Conservation (phyloP, 2,113 vertebrate genomes). For the Tyto alba region DNA sequence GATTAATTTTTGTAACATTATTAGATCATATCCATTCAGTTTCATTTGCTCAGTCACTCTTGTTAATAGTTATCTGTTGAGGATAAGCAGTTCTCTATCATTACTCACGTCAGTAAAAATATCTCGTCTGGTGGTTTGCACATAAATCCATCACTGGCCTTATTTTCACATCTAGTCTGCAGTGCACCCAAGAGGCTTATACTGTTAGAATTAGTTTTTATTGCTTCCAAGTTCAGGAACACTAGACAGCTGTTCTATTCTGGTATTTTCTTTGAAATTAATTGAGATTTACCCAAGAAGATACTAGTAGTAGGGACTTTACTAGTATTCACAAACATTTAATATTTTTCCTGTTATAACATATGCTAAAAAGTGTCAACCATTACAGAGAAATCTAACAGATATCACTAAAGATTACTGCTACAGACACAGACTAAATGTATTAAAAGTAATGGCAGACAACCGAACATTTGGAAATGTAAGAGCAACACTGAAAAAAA, state of each 20-base stretch:
- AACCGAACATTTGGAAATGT: neutral
- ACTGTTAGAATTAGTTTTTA: neutral
- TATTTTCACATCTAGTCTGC: neutral
- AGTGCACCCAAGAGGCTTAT: neutral
- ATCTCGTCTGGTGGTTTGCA: neutral
- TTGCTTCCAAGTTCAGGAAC: neutral
- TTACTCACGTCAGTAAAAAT: neutral
- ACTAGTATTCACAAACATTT: neutral
- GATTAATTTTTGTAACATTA: neutral
- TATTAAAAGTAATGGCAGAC: neutral
- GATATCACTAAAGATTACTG: neutral
- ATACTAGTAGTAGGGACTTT: neutral
- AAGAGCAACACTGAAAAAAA: neutral
- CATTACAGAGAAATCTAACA: neutral
- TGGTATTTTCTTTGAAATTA: neutral
- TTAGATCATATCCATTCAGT: neutral
- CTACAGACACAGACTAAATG: neutral
- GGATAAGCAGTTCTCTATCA: neutral
- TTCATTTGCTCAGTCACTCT: neutral
- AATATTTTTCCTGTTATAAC: neutral
- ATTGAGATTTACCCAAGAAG: neutral
- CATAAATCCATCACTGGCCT: neutral
- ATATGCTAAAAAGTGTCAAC: neutral
- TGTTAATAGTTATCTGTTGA: neutral
- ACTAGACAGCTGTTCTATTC: neutral